Percentiles rank a stretch among this genome's conserved stretches.
phyloP scores from a whole-genome alignment of 2,797 vertebrate species.

The Rhinogobio ventralis region DNA sequence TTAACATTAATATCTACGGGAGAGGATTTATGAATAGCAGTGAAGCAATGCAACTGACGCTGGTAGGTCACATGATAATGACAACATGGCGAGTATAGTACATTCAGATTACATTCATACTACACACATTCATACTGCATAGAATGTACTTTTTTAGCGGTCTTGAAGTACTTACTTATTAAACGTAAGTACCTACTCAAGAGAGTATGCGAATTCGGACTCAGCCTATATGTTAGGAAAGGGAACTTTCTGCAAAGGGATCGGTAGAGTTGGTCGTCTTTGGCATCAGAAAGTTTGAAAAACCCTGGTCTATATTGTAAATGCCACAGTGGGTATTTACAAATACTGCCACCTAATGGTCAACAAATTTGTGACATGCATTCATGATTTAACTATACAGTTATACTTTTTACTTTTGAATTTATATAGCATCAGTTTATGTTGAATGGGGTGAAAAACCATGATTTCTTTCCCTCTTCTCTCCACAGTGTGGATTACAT shows the following conservation, averaged over 20 bases:
- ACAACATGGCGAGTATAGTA: too few relatives aligned
- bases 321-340: constrained; percentile 9
- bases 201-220: background rate
- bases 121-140: too few relatives aligned
- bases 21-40: too few relatives aligned
- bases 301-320: background rate
- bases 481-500: constrained; percentile 78
- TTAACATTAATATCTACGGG: too few relatives aligned
- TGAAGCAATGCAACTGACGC: too few relatives aligned
- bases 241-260: background rate
- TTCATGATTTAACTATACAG: background rate
- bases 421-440: constrained; percentile 12
- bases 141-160: background rate
- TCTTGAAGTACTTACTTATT: background rate
- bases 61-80: too few relatives aligned
- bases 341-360: constrained; percentile 74
- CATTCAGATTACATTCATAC: too few relatives aligned
- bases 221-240: background rate
- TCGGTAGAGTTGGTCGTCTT: background rate
- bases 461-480: constrained; percentile 22
- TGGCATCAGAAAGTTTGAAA: background rate
- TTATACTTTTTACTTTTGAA: background rate
- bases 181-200: background rate
- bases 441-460: background rate
- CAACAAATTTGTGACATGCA: background rate